These are phyloP conservation scores for Drosophila longiperda DNA, from an alignment of 2,888 invertebrate genomes.

Conservation along the genomic window DNA sequence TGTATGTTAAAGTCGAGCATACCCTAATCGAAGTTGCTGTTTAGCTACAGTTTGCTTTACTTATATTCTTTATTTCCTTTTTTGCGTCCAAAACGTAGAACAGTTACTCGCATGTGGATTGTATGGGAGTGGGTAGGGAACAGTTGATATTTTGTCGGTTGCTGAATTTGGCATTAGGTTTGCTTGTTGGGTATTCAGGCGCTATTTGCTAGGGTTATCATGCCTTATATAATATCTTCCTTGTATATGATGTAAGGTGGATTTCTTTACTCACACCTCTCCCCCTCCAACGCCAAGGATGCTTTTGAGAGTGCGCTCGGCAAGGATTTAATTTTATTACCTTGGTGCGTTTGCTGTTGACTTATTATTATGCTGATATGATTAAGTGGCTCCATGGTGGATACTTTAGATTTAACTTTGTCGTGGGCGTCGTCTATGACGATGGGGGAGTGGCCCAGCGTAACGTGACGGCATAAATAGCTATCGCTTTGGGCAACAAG, in stretches of 20 bases:
- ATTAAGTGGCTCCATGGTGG: slow-evolving; percentile 66
- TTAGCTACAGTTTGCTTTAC: slow-evolving; percentile 29
- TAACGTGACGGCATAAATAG: slow-evolving; percentile 11
- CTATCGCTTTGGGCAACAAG: slow-evolving; percentile 13
- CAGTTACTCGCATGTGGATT: slow-evolving; percentile 7
- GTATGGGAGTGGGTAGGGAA: not conserved
- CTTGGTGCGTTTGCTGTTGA: slow-evolving; percentile 62
- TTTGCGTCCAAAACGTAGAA: slow-evolving; percentile 14
- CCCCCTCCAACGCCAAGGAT: not conserved
- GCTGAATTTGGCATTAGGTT: slow-evolving; percentile 57
- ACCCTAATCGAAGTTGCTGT: not conserved
- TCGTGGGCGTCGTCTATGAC: slow-evolving; percentile 12
- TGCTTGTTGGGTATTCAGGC: slow-evolving; percentile 45
- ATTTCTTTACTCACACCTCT: not conserved
- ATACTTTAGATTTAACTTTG: slow-evolving; percentile 35
- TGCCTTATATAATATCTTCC: slow-evolving; percentile 16
- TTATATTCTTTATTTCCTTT: slow-evolving; percentile 45
- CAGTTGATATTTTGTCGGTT: not conserved
- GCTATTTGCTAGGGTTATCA: slow-evolving; percentile 23
- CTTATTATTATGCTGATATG: slow-evolving; percentile 80
- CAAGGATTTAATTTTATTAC: slow-evolving; percentile 81
- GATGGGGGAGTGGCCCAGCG: slow-evolving; percentile 22
- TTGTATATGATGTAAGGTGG: not conserved
- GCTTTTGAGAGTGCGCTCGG: slow-evolving; percentile 41
- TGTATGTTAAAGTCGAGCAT: not conserved